These are phyloP conservation scores for Caenorhabditis virilis DNA, from an alignment of 2,888 invertebrate genomes.

Conservation along the genomic window DNA sequence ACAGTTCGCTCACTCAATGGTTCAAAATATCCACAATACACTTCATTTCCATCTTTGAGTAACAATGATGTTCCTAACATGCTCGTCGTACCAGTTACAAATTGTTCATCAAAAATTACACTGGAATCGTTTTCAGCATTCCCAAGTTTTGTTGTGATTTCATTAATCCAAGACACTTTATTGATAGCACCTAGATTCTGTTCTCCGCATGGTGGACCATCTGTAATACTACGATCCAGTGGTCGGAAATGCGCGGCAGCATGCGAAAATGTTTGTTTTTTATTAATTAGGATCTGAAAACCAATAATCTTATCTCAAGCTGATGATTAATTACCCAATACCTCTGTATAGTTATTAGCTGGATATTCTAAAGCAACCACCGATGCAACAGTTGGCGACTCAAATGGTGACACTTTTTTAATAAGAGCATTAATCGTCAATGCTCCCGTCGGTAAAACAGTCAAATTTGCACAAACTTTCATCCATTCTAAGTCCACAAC, in stretches of 20 bases:
- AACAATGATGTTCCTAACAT: conserved; percentile 39
- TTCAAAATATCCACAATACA: conserved; percentile 50
- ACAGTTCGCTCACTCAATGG: conserved; percentile 33
- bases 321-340: conserved; percentile 6
- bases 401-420: conserved; percentile 34
- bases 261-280: conserved; percentile 35
- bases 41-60: conserved; percentile 34
- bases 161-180: conserved; percentile 37
- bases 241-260: conserved; percentile 46
- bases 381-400: conserved; percentile 44
- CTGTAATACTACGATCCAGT: conserved; percentile 46
- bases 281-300: conserved; percentile 51
- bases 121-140: conserved; percentile 45
- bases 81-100: conserved; percentile 40
- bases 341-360: conserved; percentile 56
- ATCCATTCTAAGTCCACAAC: conserved; percentile 50
- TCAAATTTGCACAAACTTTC: conserved; percentile 55
- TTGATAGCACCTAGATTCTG: conserved; percentile 42
- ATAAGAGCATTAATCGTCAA: conserved; percentile 45
- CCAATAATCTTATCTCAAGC: not conserved
- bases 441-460: conserved; percentile 48
- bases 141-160: conserved; percentile 21
- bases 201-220: conserved; percentile 52
- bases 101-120: conserved; percentile 40
- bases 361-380: conserved; percentile 56